A percentile compares a stretch with the other conserved stretches of the same genome.
phyloP scores from a whole-genome alignment of 2,113 vertebrate species.

The Anarhynchus alexandrinus region DNA sequence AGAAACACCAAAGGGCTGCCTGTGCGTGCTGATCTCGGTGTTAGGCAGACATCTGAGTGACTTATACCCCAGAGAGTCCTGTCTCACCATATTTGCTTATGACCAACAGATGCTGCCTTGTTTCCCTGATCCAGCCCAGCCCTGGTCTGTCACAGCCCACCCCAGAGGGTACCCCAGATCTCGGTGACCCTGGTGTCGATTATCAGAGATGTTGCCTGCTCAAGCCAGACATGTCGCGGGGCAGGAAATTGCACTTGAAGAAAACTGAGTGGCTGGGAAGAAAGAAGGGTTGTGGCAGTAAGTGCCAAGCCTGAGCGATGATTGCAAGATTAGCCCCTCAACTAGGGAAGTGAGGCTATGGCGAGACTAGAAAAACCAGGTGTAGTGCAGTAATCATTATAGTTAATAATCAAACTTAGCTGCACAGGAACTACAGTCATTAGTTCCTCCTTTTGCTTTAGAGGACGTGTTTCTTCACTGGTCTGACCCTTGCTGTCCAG shows the following conservation, averaged over 20 bases:
- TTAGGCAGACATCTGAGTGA: not conserved
- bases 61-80: not conserved
- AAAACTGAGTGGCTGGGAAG: not conserved
- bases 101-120: fast-evolving
- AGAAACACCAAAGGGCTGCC: not conserved
- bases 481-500: not conserved
- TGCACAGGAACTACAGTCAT: not conserved
- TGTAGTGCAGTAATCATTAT: not conserved
- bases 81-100: not conserved
- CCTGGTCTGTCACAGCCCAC: not conserved
- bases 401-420: not conserved
- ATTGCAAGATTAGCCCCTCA: not conserved
- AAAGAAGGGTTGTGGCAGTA: not conserved
- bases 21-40: fast-evolving
- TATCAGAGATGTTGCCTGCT: not conserved
- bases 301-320: not conserved
- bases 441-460: not conserved
- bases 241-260: not conserved
- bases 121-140: not conserved
- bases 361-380: not conserved
- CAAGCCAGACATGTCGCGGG: not conserved
- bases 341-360: not conserved
- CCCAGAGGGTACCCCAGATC: not conserved
- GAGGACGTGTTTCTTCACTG: not conserved
- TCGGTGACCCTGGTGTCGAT: not conserved